Evolutionary conservation across 1,140 invertebrate species (phyloP).

Genomic region (Homarus americanus): DNA sequence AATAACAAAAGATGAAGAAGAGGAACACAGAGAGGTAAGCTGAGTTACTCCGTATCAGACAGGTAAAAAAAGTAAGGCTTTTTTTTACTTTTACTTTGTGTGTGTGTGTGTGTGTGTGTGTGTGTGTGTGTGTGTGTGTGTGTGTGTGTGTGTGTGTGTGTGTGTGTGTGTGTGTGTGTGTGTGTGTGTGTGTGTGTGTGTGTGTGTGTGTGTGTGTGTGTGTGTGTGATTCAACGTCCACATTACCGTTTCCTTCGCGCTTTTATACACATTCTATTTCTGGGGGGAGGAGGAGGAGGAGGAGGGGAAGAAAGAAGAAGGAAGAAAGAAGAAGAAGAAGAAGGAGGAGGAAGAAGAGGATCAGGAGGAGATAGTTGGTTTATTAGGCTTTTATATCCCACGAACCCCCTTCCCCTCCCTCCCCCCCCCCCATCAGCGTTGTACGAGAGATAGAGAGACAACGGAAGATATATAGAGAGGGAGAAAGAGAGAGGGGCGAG

Average conservation of each 20-base stretch:
- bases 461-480: too few species aligned
- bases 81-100: not conserved
- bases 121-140: conserved; percentile 3
- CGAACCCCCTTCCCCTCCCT: too few species aligned
- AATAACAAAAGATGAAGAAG: too few species aligned
- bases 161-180: conserved; percentile 25
- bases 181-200: conserved; percentile 15
- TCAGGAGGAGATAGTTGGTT: not conserved
- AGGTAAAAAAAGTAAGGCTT: conserved; percentile 16
- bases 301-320: not conserved
- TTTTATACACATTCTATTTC: too few species aligned
- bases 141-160: conserved; percentile 23
- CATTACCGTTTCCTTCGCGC: too few species aligned
- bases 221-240: too few species aligned
- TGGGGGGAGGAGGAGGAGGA: too few species aligned
- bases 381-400: too few species aligned
- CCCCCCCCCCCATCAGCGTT: not conserved
- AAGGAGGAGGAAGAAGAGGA: not conserved
- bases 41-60: conserved; percentile 15
- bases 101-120: not conserved
- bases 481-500: too few species aligned
- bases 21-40: not conserved
- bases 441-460: not conserved
- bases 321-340: not conserved
- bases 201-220: too few species aligned